Conservation (phyloP, 2,113 vertebrate genomes). For the Rana temporaria region DNA sequence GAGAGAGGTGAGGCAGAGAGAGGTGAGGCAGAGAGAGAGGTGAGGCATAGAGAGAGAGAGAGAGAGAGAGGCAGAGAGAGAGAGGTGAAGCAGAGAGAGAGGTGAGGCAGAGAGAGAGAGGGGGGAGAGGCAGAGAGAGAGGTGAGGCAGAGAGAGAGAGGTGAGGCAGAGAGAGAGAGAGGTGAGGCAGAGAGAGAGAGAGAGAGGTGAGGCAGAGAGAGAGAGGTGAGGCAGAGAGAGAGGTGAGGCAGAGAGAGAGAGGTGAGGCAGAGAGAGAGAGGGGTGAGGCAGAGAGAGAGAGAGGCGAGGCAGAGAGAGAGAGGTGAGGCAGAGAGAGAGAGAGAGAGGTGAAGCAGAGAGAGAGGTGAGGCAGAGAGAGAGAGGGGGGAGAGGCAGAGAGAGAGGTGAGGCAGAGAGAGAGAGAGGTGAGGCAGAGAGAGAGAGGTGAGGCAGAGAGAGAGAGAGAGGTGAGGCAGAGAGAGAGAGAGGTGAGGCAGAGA, state of each 20-base stretch:
- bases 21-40: neutral
- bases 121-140: neutral
- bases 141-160: neutral
- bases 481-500: neutral
- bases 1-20: too few species aligned
- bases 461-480: neutral
- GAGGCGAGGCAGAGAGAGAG: too few species aligned
- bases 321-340: neutral
- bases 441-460: neutral
- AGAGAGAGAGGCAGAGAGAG: neutral
- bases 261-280: too few species aligned
- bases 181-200: neutral
- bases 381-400: neutral
- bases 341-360: neutral
- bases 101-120: neutral
- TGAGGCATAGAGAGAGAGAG: neutral
- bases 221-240: too few species aligned
- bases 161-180: neutral
- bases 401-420: neutral
- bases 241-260: too few species aligned
- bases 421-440: neutral
- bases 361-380: neutral
- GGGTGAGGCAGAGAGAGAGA: too few species aligned
- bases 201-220: neutral
- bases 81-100: neutral